Conservation (phyloP, 2,888 invertebrate genomes). For the Nesidiocoris tenuis region DNA sequence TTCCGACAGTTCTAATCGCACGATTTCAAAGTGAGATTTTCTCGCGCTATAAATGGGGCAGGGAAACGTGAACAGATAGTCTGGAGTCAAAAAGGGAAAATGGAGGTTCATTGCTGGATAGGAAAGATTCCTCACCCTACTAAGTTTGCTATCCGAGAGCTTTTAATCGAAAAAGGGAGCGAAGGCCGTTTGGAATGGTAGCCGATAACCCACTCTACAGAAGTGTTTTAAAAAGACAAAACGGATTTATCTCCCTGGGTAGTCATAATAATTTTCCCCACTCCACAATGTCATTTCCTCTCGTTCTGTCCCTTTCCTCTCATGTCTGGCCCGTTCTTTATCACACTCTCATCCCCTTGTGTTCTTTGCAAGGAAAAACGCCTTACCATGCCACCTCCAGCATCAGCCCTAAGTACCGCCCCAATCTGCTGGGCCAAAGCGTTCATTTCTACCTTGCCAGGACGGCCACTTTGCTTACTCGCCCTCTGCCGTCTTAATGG, state of each 20-base stretch:
- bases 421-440: background rate
- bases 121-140: too few relatives aligned
- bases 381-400: background rate
- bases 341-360: background rate
- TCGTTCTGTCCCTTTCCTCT: background rate
- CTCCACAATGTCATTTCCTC: background rate
- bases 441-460: background rate
- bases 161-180: background rate
- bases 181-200: background rate
- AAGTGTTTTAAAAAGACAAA: background rate
- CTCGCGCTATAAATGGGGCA: too few relatives aligned
- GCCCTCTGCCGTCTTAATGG: conserved; percentile 14
- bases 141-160: background rate
- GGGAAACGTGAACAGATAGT: too few relatives aligned
- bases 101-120: too few relatives aligned
- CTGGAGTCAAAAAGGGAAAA: too few relatives aligned
- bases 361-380: background rate
- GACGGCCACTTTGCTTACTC: background rate
- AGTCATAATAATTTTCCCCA: background rate
- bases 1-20: too few relatives aligned
- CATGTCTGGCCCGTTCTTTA: background rate
- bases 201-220: background rate
- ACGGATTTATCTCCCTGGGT: background rate
- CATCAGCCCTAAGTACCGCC: background rate
- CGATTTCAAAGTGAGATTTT: too few relatives aligned